Conservation (phyloP, 92 coral and sea anemone genomes). For the Phymanthus crucifer region DNA sequence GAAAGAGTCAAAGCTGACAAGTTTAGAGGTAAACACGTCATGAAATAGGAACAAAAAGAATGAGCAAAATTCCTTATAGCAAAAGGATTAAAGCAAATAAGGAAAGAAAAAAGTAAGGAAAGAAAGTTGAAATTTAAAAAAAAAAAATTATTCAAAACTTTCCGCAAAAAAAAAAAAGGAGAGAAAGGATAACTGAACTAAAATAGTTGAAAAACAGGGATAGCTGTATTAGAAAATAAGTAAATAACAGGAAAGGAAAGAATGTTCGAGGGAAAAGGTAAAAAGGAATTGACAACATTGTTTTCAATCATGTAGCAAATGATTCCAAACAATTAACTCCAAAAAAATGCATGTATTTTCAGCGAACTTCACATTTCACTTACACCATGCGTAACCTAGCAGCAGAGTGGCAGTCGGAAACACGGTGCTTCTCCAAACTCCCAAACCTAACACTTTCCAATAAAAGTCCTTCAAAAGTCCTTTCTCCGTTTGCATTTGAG, state of each 20-base stretch:
- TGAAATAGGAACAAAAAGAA: no score
- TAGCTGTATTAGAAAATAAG: no score
- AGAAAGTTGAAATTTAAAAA: no score
- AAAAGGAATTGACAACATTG: not conserved
- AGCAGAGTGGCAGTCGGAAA: slow-evolving; percentile 1
- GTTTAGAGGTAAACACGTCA: no score
- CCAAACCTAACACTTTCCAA: not conserved
- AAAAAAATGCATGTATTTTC: not conserved
- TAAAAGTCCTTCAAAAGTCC: not conserved
- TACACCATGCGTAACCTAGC: not conserved
- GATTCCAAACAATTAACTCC: not conserved
- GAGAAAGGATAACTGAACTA: not conserved
- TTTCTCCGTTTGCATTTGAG: not conserved
- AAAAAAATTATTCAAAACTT: no score
- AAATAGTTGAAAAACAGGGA: no score
- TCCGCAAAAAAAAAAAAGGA: not conserved
- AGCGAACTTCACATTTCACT: not conserved
- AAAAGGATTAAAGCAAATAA: no score
- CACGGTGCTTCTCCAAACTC: not conserved
- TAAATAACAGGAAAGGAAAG: not conserved
- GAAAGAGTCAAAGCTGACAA: no score
- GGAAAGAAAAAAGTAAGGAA: no score
- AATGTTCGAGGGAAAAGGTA: not conserved
- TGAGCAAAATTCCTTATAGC: no score
- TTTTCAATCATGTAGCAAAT: not conserved